Base-by-base conservation (phyloP, 2,797 vertebrate species). In the Liparis tanakae region DNA sequence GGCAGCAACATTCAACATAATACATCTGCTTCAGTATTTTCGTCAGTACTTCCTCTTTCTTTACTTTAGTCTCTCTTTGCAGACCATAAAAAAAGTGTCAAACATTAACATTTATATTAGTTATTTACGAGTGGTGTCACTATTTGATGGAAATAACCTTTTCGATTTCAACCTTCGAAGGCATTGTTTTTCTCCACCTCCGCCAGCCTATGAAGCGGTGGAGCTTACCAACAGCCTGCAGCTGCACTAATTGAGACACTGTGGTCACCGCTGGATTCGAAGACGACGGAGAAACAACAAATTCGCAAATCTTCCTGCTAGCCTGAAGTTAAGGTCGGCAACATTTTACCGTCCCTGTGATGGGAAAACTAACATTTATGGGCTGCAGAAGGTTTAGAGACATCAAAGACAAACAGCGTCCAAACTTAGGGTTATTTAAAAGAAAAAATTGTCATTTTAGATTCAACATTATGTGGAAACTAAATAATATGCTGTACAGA, bases 1-100 rank as follows among this genome's bases (percentile, higher is more conserved):
- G 46, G 25, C 58, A 62, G 62, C 59, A 58, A 63, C 25, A 17
- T 77, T 67, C 44, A 72, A 57, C 58, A 72, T 70, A 62, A 77
- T 81, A 81, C 41, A 33, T 73, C 54, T 81, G 69, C 61, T 41
- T 74, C 61, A 66, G 67, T 67, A 34, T 30, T 70, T 56, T 78
- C 36, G 59, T 37, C 54, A 59, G 0, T 68, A 37, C 34, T 36
- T 60, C 12, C 17, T 68, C 20, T 59, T 50, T 67, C 20, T 57
- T 43, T 71, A 7, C 56, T 59, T 59, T 4, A 0, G 8, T 13
- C 22, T 7, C 8, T 68, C 61, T 12, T 51, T 62, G 34, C 25
- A 71, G 59, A 59, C 7, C 43, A 56, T 59, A 7, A 75, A 48
- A 48, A 67, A 25, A 18, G 20, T 39, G 20, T 37, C 46, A 65